Conservation (phyloP, 2,888 invertebrate species). For the Drosophila emarginata region DNA sequence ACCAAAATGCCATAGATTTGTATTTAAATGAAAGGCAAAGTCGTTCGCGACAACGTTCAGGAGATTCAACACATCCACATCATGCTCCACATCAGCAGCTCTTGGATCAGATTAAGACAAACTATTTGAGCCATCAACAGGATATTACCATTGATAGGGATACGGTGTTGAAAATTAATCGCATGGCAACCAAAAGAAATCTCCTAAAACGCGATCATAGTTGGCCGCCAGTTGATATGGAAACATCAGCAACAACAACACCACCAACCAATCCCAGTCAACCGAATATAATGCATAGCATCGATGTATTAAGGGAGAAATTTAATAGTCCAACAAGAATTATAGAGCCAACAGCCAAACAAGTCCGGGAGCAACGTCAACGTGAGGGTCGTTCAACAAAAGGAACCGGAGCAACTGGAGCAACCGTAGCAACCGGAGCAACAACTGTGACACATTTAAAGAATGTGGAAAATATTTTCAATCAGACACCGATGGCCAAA, state of each 20-base stretch:
- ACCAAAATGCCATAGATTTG: constrained; percentile 38
- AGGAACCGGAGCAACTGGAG: constrained; percentile 13
- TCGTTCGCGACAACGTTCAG: constrained; percentile 74
- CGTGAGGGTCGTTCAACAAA: constrained; percentile 7
- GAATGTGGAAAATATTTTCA: constrained; percentile 11
- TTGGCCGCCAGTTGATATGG: constrained; percentile 77
- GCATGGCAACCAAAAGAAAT: constrained; percentile 78
- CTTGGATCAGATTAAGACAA: constrained; percentile 76
- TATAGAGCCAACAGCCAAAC: constrained; percentile 53
- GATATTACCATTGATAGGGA: constrained; percentile 81
- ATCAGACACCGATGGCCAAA: constrained; percentile 50
- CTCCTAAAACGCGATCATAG: constrained; percentile 80
- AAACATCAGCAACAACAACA: not conserved
- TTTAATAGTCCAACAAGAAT: constrained; percentile 78
- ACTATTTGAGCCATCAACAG: constrained; percentile 77
- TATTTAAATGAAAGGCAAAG: constrained; percentile 70
- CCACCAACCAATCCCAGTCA: not conserved
- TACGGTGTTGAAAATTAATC: constrained; percentile 82
- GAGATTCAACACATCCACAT: constrained; percentile 41
- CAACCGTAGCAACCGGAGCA: not conserved
- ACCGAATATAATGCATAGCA: constrained; percentile 66
- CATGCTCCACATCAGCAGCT: constrained; percentile 75
- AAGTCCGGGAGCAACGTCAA: constrained; percentile 53
- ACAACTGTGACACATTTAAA: constrained; percentile 17
- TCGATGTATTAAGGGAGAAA: constrained; percentile 78